A percentile compares a stretch with the other conserved stretches of the same genome.
phyloP scores from a whole-genome alignment of 1,140 invertebrate species.

The Bombus superbus region DNA sequence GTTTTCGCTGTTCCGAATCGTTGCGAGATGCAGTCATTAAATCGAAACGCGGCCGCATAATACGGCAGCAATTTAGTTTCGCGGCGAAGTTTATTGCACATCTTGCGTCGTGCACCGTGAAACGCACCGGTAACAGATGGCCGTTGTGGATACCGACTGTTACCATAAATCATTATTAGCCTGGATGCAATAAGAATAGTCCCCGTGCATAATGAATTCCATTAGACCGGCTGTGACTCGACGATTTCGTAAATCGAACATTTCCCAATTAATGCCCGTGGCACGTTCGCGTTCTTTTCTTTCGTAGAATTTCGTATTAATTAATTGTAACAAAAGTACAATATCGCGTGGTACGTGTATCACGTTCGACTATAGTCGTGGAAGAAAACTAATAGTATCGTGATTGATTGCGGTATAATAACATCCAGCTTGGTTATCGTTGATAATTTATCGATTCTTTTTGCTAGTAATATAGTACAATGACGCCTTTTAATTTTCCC shows the following conservation, averaged over 20 bases:
- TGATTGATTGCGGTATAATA: not conserved
- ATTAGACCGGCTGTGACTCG: not conserved
- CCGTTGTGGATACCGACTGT: slow-evolving; percentile 3
- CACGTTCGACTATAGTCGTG: not conserved
- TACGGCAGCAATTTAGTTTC: slow-evolving; percentile 18
- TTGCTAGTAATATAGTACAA: not conserved
- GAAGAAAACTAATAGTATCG: not conserved
- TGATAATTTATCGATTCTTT: not conserved
- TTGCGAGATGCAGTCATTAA: slow-evolving; percentile 19
- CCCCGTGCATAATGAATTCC: not conserved
- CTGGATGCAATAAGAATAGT: slow-evolving; percentile 14
- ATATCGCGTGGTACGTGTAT: not conserved
- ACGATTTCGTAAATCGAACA: slow-evolving; percentile 17
- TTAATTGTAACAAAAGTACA: not conserved
- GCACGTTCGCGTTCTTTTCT: not conserved
- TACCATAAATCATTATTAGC: slow-evolving; percentile 35
- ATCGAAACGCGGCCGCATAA: slow-evolving; percentile 24
- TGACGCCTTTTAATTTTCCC: not conserved
- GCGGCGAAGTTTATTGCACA: slow-evolving; percentile 24
- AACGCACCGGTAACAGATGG: slow-evolving; percentile 25
- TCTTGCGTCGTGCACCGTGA: slow-evolving; percentile 12
- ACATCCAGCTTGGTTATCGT: not conserved
- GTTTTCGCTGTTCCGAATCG: slow-evolving; percentile 12
- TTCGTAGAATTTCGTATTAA: not conserved
- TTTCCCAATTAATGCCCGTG: not conserved